Conservation (phyloP, 2,888 invertebrate species). For the Leistus spinibarbis region DNA sequence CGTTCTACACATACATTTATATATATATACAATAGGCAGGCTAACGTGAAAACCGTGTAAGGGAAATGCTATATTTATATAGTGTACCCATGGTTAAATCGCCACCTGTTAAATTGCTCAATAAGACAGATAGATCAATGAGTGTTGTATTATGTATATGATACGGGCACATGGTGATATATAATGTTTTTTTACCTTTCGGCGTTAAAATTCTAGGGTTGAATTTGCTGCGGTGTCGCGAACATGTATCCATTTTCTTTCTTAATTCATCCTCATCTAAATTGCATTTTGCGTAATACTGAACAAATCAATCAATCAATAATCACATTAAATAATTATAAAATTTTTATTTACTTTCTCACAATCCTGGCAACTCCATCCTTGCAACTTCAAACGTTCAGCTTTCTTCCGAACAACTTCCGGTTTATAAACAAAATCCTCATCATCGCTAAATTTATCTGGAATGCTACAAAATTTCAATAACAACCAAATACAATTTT, state of each 20-base stretch:
- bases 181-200: conserved; percentile 51
- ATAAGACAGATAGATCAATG: too few relatives aligned
- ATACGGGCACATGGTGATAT: too few relatives aligned
- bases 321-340: neutral
- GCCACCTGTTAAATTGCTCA: too few relatives aligned
- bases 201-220: conserved; percentile 53
- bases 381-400: conserved; percentile 53
- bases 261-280: conserved; percentile 54
- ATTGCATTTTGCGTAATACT: conserved; percentile 47
- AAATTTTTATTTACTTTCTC: conserved; percentile 49
- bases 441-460: conserved; percentile 41
- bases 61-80: too few relatives aligned
- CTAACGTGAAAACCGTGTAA: too few relatives aligned
- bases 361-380: conserved; percentile 56
- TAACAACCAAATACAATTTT: neutral
- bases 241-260: conserved; percentile 57
- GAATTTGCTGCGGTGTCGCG: conserved; percentile 58
- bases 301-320: conserved; percentile 41
- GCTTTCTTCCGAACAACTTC: conserved; percentile 51
- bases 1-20: neutral
- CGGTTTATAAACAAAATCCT: conserved; percentile 49
- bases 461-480: conserved; percentile 22
- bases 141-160: too few relatives aligned
- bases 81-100: too few relatives aligned
- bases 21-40: neutral